phyloP scores from a whole-genome alignment of 2,888 invertebrate species.

The Onthophagus sagittarius region DNA sequence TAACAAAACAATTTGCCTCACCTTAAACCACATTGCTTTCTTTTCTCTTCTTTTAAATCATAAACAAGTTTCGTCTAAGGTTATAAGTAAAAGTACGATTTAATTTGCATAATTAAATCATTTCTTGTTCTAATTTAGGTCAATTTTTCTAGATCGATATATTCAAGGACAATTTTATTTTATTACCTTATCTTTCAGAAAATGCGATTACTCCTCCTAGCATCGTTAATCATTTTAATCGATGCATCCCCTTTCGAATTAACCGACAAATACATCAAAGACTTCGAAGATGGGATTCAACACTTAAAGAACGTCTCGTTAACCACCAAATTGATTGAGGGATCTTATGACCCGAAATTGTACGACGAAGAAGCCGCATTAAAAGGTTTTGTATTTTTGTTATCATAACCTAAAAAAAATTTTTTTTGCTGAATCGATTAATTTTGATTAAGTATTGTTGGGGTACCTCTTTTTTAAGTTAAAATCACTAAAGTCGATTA shows the following conservation, averaged over 20 bases:
- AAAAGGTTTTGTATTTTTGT: conserved; percentile 27
- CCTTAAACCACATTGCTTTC: too few species aligned
- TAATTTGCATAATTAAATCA: background rate
- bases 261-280: conserved; percentile 40
- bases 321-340: conserved; percentile 31
- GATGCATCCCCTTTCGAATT: conserved; percentile 37
- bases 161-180: too few species aligned
- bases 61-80: background rate
- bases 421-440: too few species aligned
- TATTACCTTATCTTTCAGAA: too few species aligned
- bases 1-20: too few species aligned
- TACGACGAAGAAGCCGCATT: conserved; percentile 33
- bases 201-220: too few species aligned
- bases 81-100: background rate
- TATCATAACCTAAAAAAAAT: too few species aligned
- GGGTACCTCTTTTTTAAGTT: too few species aligned
- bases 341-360: conserved; percentile 30
- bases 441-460: too few species aligned
- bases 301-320: conserved; percentile 32
- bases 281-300: conserved; percentile 37
- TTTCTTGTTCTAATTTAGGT: background rate
- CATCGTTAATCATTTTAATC: conserved; percentile 36
- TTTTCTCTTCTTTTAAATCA: too few species aligned
- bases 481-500: too few species aligned
- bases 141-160: background rate